These are phyloP conservation scores for Conus canariensis DNA, from an alignment of 2,888 invertebrate genomes.

Conservation along the genomic window DNA sequence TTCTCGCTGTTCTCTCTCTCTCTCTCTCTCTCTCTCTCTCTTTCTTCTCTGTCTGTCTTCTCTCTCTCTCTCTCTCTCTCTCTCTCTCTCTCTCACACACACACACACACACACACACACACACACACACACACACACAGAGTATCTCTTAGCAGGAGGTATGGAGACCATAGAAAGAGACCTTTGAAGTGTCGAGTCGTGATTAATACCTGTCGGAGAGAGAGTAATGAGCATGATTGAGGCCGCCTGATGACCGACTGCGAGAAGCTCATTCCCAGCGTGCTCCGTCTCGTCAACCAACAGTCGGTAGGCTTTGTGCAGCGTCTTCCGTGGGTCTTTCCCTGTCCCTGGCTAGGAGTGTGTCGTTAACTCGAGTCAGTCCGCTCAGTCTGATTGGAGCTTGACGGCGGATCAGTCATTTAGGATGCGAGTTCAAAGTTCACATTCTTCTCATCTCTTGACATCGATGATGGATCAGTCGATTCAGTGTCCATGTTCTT, in stretches of 20 bases:
- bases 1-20: not conserved
- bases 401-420: too few relatives aligned
- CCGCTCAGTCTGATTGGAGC: too few relatives aligned
- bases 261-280: too few relatives aligned
- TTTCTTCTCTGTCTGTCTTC: not conserved
- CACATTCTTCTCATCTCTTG: too few relatives aligned
- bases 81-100: not conserved
- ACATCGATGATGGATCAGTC: too few relatives aligned
- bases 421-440: too few relatives aligned
- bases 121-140: conserved; percentile 1
- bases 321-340: too few relatives aligned
- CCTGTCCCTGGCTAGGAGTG: too few relatives aligned
- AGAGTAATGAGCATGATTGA: not conserved
- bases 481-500: too few relatives aligned
- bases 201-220: not conserved
- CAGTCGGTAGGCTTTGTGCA: too few relatives aligned
- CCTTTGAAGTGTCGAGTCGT: not conserved
- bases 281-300: too few relatives aligned
- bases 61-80: not conserved
- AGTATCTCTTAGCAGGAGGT: not conserved
- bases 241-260: not conserved
- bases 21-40: not conserved
- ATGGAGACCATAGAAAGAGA: not conserved
- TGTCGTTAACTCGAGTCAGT: too few relatives aligned
- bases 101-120: not conserved